phyloP scores from a whole-genome alignment of 1,140 invertebrate genomes.

The Temnothorax curvispinosus region DNA sequence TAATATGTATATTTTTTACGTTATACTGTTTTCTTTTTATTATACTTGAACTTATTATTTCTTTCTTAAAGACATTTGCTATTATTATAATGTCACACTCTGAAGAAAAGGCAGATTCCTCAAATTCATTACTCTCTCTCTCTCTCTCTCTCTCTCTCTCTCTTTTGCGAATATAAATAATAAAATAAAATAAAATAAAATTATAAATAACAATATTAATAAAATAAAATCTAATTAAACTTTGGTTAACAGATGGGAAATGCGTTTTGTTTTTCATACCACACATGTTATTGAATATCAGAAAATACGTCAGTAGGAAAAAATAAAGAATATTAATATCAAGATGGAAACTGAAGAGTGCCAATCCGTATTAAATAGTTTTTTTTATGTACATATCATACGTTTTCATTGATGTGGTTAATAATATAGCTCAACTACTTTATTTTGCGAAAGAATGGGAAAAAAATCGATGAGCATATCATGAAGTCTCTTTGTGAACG shows the following conservation, averaged over 20 bases:
- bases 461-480: background rate
- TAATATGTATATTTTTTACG: background rate
- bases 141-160: too few species aligned
- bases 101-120: background rate
- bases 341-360: background rate
- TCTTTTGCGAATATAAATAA: background rate
- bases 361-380: background rate
- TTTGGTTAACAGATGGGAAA: background rate
- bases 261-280: background rate
- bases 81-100: background rate
- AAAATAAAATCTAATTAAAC: background rate
- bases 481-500: background rate
- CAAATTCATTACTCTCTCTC: too few species aligned
- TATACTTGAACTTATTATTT: conserved; percentile 3
- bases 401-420: background rate
- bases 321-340: background rate
- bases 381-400: background rate
- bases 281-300: background rate
- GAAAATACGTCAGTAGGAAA: background rate
- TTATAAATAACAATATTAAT: too few species aligned
- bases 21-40: background rate
- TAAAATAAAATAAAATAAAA: too few species aligned
- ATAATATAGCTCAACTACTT: background rate
- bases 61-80: background rate
- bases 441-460: background rate